Conservation (phyloP, 2,113 vertebrate genomes). For the Esox niger region DNA sequence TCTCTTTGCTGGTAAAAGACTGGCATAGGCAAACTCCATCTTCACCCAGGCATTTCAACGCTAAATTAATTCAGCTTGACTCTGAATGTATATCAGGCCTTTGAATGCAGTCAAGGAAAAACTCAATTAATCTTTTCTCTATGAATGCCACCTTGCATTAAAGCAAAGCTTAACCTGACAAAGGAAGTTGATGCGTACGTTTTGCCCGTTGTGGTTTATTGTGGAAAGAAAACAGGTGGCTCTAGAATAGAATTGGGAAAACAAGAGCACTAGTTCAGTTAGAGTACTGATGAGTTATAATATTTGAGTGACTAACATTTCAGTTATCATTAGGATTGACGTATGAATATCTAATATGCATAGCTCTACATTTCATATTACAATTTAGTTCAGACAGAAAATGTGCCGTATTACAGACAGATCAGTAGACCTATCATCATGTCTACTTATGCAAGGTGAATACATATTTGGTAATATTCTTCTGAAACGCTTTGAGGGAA, state of each 20-base stretch:
- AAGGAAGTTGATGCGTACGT: constrained; percentile 55
- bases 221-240: constrained; percentile 37
- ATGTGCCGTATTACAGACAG: too few relatives aligned
- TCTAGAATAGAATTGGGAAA: constrained; percentile 32
- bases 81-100: constrained; percentile 56
- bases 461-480: too few relatives aligned
- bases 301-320: too few relatives aligned
- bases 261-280: constrained; percentile 30
- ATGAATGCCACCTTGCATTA: constrained; percentile 51
- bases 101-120: constrained; percentile 68
- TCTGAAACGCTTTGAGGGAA: too few relatives aligned
- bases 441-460: too few relatives aligned
- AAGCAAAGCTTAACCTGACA: constrained; percentile 65
- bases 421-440: too few relatives aligned
- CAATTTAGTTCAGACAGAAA: too few relatives aligned
- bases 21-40: too few relatives aligned
- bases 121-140: constrained; percentile 63
- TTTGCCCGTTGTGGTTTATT: constrained; percentile 57
- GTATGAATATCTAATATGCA: too few relatives aligned
- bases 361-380: too few relatives aligned
- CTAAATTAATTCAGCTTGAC: constrained; percentile 48
- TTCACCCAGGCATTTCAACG: constrained; percentile 40
- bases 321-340: too few relatives aligned
- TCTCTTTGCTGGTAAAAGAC: constrained; percentile 41
- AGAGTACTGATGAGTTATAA: constrained; percentile 8